Evolutionary conservation across 2,797 vertebrate species (phyloP).

Genomic region (Leptatherina wallacei): DNA sequence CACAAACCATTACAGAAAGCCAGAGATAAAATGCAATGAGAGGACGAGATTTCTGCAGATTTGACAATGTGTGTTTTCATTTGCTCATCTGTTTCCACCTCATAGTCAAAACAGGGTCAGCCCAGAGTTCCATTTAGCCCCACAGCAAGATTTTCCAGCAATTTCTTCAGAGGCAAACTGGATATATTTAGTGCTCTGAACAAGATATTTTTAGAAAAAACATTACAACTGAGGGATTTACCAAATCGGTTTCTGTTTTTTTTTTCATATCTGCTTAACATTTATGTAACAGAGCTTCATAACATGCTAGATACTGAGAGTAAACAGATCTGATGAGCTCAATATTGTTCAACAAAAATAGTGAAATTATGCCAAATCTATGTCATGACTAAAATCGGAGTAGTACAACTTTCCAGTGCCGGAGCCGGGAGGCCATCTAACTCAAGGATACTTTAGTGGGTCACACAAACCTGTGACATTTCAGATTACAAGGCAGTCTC

Average conservation of each 20-base stretch:
- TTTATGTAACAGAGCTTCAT: constrained; percentile 48
- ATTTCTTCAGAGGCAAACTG: constrained; percentile 52
- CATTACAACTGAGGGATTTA: constrained; percentile 64
- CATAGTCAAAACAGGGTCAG: constrained; percentile 68
- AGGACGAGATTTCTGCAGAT: constrained; percentile 45
- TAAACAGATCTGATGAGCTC: constrained; percentile 16
- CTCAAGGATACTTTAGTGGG: constrained; percentile 22
- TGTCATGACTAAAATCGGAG: constrained; percentile 11
- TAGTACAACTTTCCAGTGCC: neutral
- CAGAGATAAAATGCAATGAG: constrained; percentile 43
- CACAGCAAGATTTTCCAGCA: constrained; percentile 66
- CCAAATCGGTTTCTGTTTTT: constrained; percentile 18
- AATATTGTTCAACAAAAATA: constrained; percentile 25
- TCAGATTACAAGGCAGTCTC: constrained; percentile 25
- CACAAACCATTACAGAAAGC: constrained; percentile 22
- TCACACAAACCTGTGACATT: constrained; percentile 52
- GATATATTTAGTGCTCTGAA: constrained; percentile 68
- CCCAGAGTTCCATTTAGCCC: constrained; percentile 63
- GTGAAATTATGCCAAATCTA: constrained; percentile 20
- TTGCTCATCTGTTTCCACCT: constrained; percentile 58
- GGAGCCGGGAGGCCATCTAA: constrained; percentile 4
- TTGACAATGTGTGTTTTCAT: constrained; percentile 61
- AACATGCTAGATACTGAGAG: neutral
- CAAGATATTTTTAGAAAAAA: constrained; percentile 66
- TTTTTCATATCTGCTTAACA: constrained; percentile 20